phyloP scores from a whole-genome alignment of 2,113 vertebrate genomes.

The Anser cygnoides region DNA sequence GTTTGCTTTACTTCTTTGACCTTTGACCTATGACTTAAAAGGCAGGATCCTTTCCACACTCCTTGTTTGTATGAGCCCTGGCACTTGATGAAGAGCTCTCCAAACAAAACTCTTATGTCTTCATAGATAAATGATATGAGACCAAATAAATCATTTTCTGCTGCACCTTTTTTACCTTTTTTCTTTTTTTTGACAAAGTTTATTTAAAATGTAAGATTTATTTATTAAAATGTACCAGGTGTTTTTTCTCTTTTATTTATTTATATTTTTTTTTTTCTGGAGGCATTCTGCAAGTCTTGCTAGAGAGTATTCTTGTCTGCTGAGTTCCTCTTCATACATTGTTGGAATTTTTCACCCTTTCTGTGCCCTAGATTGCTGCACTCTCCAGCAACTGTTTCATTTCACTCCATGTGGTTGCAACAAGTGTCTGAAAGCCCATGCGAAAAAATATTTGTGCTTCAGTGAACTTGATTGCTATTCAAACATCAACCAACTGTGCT shows the following conservation, averaged over 20 bases:
- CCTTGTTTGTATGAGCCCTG: background rate
- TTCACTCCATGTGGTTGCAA: background rate
- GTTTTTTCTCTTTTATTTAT: background rate
- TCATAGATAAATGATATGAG: background rate
- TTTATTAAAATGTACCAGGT: background rate
- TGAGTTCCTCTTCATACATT: background rate
- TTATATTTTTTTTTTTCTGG: background rate
- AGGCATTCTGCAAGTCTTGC: background rate
- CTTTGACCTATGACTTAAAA: slow-evolving; percentile 13
- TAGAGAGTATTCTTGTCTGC: background rate
- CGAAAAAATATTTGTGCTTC: slow-evolving; percentile 17
- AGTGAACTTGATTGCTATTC: slow-evolving; percentile 21
- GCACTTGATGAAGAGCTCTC: background rate
- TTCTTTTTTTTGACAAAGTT: background rate
- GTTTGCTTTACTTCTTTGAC: background rate
- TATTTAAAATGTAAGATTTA: background rate
- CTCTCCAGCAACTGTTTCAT: background rate
- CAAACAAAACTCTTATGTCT: background rate
- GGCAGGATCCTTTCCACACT: background rate
- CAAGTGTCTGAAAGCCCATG: background rate
- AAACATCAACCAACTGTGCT: slow-evolving; percentile 12
- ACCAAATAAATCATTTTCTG: background rate
- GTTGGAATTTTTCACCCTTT: background rate
- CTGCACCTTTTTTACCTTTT: background rate
- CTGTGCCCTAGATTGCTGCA: background rate